phyloP scores from a whole-genome alignment of 2,113 vertebrate species.

The Pimephales promelas region DNA sequence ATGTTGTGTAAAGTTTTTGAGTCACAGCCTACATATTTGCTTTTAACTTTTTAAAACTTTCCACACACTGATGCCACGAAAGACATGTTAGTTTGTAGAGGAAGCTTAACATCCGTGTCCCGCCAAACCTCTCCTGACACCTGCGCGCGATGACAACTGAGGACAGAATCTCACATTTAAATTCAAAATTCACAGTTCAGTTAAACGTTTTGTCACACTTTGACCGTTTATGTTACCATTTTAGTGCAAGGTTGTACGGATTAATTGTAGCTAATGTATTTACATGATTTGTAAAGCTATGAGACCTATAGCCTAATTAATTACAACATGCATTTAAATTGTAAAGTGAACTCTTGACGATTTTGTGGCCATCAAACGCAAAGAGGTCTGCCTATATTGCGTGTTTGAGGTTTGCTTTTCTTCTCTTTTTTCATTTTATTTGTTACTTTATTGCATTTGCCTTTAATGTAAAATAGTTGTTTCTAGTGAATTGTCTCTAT shows the following conservation, averaged over 20 bases:
- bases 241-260: no score
- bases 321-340: not conserved
- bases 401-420: not conserved
- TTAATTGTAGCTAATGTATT: not conserved
- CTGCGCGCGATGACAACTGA: slow-evolving; percentile 21
- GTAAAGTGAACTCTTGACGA: no score
- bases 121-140: slow-evolving; percentile 27
- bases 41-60: slow-evolving; percentile 89
- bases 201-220: not conserved
- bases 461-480: not conserved
- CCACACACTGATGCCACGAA: slow-evolving; percentile 59
- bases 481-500: not conserved
- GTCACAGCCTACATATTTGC: slow-evolving; percentile 84
- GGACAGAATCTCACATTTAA: not conserved
- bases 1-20: not conserved
- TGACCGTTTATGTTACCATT: no score
- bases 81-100: slow-evolving; percentile 13
- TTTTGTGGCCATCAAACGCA: not conserved
- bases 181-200: not conserved
- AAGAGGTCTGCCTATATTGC: not conserved
- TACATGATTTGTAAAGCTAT: not conserved
- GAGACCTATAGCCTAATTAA: not conserved
- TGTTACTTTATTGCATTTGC: not conserved
- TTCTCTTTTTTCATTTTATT: not conserved
- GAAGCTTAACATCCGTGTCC: not conserved